phyloP scores from a whole-genome alignment of 2,797 vertebrate species.

The Sternarchorhynchus goeldii region DNA sequence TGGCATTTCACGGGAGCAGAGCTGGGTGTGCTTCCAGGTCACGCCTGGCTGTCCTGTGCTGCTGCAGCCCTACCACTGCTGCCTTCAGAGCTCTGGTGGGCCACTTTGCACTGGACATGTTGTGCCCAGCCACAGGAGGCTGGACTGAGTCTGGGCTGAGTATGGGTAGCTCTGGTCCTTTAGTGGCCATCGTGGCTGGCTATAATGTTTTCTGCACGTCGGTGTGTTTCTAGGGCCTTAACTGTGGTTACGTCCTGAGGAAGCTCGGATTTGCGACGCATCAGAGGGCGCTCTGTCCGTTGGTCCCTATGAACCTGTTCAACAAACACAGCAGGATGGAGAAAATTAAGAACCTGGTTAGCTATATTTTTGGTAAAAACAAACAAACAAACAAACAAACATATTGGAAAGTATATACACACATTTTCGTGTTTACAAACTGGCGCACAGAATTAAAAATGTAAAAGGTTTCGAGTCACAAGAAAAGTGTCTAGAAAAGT shows the following conservation, averaged over 20 bases:
- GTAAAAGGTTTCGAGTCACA: no score
- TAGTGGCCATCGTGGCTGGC: constrained; percentile 89
- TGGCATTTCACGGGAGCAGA: constrained; percentile 52
- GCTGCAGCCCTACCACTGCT: constrained; percentile 37
- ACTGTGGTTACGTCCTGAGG: constrained; percentile 96
- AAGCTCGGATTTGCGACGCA: constrained; percentile 96
- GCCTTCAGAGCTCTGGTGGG: constrained; percentile 53
- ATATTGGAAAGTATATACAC: no score
- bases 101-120: constrained; percentile 57
- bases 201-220: constrained; percentile 91
- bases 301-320: constrained; percentile 84
- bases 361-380: neutral
- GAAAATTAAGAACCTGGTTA: neutral
- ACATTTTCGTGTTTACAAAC: no score
- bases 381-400: no score
- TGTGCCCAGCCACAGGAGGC: constrained; percentile 57
- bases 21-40: constrained; percentile 59
- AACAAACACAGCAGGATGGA: constrained; percentile 9
- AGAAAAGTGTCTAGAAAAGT: no score
- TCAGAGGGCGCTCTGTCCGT: constrained; percentile 87
- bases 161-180: constrained; percentile 60
- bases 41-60: constrained; percentile 44
- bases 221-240: constrained; percentile 93
- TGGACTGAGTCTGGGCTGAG: constrained; percentile 56
- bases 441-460: no score